Conservation (phyloP, 1,140 invertebrate species). For the Pomacea maculata region DNA sequence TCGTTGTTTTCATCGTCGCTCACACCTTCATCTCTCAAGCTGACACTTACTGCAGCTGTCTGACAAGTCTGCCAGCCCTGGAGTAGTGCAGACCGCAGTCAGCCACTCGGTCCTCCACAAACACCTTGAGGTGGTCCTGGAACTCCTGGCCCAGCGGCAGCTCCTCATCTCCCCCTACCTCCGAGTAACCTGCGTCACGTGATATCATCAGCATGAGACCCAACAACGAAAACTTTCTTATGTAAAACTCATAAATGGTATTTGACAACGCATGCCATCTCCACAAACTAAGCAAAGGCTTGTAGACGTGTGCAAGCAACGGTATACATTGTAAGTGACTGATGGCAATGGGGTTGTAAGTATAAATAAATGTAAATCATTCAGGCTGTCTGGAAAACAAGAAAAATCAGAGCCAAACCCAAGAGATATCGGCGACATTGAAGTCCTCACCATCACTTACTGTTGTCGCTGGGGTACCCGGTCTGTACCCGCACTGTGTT, state of each 20-base stretch:
- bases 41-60: conserved; percentile 46
- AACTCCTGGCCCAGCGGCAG: conserved; percentile 53
- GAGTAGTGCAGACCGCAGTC: conserved; percentile 29
- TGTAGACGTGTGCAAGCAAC: not conserved
- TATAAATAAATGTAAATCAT: too few species aligned
- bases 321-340: too few species aligned
- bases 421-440: too few species aligned
- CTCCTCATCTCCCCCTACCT: conserved; percentile 53
- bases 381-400: too few species aligned
- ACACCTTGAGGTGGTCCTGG: conserved; percentile 44
- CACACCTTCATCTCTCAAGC: too few species aligned
- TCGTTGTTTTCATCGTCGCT: not conserved
- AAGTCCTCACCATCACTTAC: not conserved
- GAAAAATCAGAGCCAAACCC: too few species aligned
- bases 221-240: too few species aligned
- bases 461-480: conserved; percentile 33
- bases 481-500: conserved; percentile 52
- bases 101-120: conserved; percentile 35
- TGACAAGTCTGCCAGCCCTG: conserved; percentile 46
- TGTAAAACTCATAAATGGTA: not conserved
- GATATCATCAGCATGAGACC: too few species aligned
- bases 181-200: conserved; percentile 43
- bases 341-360: too few species aligned
- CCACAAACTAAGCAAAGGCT: not conserved
- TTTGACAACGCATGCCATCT: not conserved